phyloP scores from a whole-genome alignment of 2,113 vertebrate genomes.

The Nansenia antarctica region DNA sequence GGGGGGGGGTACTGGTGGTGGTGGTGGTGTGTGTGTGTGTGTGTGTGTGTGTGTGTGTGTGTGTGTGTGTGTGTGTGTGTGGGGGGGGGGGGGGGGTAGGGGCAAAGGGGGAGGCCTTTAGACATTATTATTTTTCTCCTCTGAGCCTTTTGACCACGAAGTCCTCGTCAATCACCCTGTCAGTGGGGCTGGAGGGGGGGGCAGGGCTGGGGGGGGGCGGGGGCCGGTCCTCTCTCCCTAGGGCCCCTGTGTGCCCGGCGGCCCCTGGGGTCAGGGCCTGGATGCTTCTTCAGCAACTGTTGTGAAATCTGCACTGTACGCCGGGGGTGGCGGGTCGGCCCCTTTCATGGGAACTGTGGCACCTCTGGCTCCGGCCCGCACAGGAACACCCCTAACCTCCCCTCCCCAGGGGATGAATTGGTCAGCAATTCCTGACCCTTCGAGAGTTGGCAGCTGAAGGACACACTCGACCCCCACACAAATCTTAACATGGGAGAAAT shows the following conservation, averaged over 20 bases:
- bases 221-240: slow-evolving; percentile 43
- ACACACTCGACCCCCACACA: slow-evolving; percentile 30
- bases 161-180: slow-evolving; percentile 71
- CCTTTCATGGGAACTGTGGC: slow-evolving; percentile 1
- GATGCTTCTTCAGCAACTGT: slow-evolving; percentile 54
- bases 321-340: too few relatives aligned
- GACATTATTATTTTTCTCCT: too few relatives aligned
- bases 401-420: slow-evolving; percentile 18
- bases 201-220: slow-evolving; percentile 56
- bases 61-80: slow-evolving; percentile 49
- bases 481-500: slow-evolving; percentile 31
- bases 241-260: slow-evolving; percentile 46
- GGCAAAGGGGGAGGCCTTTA: too few relatives aligned
- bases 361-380: background rate
- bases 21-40: too few relatives aligned
- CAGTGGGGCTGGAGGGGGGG: slow-evolving; percentile 35
- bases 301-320: slow-evolving; percentile 64
- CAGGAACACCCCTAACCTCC: slow-evolving; percentile 6
- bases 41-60: background rate
- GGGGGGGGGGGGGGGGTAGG: too few relatives aligned
- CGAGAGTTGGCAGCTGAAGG: slow-evolving; percentile 23
- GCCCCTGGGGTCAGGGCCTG: slow-evolving; percentile 63
- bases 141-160: slow-evolving; percentile 63
- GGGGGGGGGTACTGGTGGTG: too few relatives aligned
- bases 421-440: slow-evolving; percentile 11